phyloP scores from a whole-genome alignment of 2,797 vertebrate genomes.

The Ambastaia sidthimunki region DNA sequence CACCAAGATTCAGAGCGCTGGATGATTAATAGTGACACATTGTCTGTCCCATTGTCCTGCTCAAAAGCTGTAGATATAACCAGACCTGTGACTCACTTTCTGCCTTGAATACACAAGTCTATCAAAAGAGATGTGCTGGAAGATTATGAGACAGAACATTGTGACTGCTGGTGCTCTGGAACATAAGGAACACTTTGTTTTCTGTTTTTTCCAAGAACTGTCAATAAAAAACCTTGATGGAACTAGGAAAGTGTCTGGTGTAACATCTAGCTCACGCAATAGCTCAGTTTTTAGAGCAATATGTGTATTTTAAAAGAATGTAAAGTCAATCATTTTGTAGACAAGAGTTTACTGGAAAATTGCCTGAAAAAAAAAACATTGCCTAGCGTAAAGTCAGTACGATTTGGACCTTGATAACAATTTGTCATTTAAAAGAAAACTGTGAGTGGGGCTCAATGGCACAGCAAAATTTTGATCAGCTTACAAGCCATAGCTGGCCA shows the following conservation, averaged over 20 bases:
- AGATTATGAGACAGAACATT: background rate
- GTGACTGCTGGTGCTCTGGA: slow-evolving; percentile 23
- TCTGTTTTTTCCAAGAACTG: slow-evolving; percentile 3
- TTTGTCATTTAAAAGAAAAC: too few relatives aligned
- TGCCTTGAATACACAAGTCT: slow-evolving; percentile 31
- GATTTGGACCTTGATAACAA: too few relatives aligned
- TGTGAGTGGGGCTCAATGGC: too few relatives aligned
- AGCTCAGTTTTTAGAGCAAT: background rate
- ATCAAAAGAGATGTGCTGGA: slow-evolving; percentile 40
- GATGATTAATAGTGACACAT: slow-evolving; percentile 47
- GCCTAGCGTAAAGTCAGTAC: too few relatives aligned
- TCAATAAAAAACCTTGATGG: background rate
- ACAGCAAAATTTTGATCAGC: too few relatives aligned
- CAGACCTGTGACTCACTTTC: slow-evolving; percentile 33
- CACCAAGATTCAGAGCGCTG: slow-evolving; percentile 17
- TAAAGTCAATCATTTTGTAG: too few relatives aligned
- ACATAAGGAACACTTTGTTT: slow-evolving; percentile 25
- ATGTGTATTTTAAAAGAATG: too few relatives aligned
- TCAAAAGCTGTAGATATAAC: slow-evolving; percentile 10
- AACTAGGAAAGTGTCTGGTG: background rate
- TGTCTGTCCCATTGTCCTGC: slow-evolving; percentile 42
- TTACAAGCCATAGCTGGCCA: too few relatives aligned
- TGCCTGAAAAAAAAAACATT: too few relatives aligned
- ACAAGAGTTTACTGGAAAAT: too few relatives aligned
- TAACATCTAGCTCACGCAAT: background rate